Base-by-base conservation (phyloP, 2,888 invertebrate species). In the Muschampia plurimacula region DNA sequence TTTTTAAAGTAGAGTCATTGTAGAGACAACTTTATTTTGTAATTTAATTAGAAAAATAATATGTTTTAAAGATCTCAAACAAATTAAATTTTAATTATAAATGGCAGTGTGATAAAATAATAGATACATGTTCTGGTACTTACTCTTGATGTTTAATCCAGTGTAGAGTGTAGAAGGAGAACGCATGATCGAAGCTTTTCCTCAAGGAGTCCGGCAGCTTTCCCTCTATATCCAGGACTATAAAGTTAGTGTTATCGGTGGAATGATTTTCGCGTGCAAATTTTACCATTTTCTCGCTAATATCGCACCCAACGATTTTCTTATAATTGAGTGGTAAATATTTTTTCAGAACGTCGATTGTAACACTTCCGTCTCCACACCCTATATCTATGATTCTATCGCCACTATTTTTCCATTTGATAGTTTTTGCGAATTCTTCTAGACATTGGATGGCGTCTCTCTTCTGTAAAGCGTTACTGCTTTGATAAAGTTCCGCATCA, bases 161-260 rank as follows among this genome's bases (percentile, higher is more conserved):
- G 81, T 97, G 97, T 4, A 98, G 90, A 75, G 97, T 96, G 84
- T 97, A 97, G 84, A 97, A 97, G 0, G 97, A 97, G 69, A 97
- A 96, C 0, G 96, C 95, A 82, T 97, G 96, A 82, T 96, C 95
- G 81, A 96, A 97, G 41, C 87, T 82, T 68, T 89, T 93, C 15
- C 87, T 81, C 63, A 95, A 80, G 32, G 95, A 88, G 0, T 86
- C 83, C 0, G 95, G 95, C 66, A 96, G 76, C 36, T 91, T 84
- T 0, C 91, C 86, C 0, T 95, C 87, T 63, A 97, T 96, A 80
- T 97, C 96, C 73, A 96, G 83, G 39, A 87, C 82, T 44, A 92
- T 87, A 77, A 96, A 95, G 46, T 93, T 86, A 0, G 95, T 88
- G 60, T 87, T 84, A 3, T 89, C 86, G 76, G 94, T 83, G 0